These are phyloP conservation scores for Rhinoraja longicauda DNA, from an alignment of 2,797 vertebrate species.

Conservation along the genomic window DNA sequence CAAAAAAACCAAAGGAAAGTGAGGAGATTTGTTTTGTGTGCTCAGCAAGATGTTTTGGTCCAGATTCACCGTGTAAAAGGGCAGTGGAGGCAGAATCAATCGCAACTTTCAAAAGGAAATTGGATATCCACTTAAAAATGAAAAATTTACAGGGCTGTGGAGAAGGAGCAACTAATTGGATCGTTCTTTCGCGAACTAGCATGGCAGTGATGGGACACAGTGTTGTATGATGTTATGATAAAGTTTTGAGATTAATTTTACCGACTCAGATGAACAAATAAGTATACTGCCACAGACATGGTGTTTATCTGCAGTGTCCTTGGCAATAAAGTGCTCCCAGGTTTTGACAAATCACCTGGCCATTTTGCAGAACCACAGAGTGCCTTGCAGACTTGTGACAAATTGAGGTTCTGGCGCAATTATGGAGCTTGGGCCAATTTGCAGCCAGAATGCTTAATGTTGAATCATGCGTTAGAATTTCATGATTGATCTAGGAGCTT, in stretches of 20 bases:
- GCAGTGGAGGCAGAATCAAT: background rate
- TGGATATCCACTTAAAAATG: background rate
- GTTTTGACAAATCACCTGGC: background rate
- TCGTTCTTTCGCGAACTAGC: background rate
- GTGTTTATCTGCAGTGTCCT: background rate
- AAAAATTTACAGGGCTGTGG: no score
- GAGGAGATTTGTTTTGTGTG: background rate
- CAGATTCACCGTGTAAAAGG: background rate
- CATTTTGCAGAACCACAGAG: background rate
- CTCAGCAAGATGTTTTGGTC: background rate
- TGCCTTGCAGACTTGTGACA: background rate
- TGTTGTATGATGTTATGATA: background rate
- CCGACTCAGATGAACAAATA: constrained; percentile 3
- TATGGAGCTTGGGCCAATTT: constrained; percentile 6
- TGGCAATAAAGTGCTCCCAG: background rate
- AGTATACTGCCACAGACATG: background rate
- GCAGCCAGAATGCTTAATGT: background rate
- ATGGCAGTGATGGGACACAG: background rate
- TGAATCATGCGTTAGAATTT: background rate
- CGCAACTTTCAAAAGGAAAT: background rate
- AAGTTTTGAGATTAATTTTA: background rate
- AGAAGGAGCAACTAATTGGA: background rate
- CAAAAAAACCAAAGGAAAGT: background rate
- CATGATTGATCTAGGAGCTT: background rate
- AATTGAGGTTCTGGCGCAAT: background rate